Conservation (phyloP, 2,113 vertebrate species). For the Neogobius melanostomus region DNA sequence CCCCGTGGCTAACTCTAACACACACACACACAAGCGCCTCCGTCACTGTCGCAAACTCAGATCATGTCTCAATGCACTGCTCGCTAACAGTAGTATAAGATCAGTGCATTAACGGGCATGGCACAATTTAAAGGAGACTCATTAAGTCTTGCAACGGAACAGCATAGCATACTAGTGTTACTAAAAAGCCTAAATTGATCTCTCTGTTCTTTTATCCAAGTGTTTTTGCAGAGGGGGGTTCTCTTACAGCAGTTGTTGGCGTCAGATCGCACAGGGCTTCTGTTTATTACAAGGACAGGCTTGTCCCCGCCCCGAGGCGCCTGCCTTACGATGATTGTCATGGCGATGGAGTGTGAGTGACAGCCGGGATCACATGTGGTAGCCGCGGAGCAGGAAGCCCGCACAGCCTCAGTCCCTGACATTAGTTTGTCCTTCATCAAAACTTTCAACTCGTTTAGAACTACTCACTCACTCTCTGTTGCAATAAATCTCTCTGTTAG, state of each 20-base stretch:
- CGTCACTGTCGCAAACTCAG: conserved; percentile 31
- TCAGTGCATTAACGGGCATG: conserved; percentile 7
- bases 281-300: conserved; percentile 83
- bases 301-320: conserved; percentile 73
- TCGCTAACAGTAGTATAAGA: conserved; percentile 19
- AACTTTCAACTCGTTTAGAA: conserved; percentile 73
- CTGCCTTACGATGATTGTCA: conserved; percentile 80
- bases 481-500: conserved; percentile 51
- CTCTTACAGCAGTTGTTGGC: conserved; percentile 66
- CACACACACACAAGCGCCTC: conserved; percentile 35
- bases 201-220: conserved; percentile 9
- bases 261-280: conserved; percentile 68
- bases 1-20: conserved; percentile 54
- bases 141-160: background rate
- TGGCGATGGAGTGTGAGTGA: conserved; percentile 81
- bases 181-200: conserved; percentile 28
- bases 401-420: conserved; percentile 80
- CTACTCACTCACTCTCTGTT: conserved; percentile 48
- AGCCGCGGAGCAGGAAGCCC: conserved; percentile 77
- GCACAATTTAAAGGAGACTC: background rate
- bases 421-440: conserved; percentile 84
- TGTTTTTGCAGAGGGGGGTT: conserved; percentile 23
- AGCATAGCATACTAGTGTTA: conserved; percentile 7
- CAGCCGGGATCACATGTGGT: conserved; percentile 78
- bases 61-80: conserved; percentile 35